Base-by-base conservation (phyloP, 2,113 vertebrate genomes). In the Pelmatolapia mariae region DNA sequence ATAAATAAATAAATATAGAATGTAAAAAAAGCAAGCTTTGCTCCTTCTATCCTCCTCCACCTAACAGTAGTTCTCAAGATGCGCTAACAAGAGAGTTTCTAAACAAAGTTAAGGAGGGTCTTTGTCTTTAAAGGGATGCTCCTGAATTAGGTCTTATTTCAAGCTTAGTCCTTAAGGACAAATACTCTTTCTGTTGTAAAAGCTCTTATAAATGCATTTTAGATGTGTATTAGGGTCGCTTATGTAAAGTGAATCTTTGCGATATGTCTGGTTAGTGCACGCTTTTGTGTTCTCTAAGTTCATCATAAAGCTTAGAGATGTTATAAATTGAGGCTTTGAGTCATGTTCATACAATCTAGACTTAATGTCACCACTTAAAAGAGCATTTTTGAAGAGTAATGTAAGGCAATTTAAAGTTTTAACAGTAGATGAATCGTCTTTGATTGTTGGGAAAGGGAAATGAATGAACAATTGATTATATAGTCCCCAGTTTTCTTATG, bases 1-100 rank as follows among this genome's bases (percentile, higher is more conserved):
- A 91, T 95, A 93, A 94, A 94, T 91, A 91, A 87, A 95, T 91
- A 89, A 85, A 93, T 88, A 80, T 59, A 80, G 36, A 54, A 43
- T 26, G 45, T 40, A 9, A 83, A 89, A 71, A 43, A 90, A 89
- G 89, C 81, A 87, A 93, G 87, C 83, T 79, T 33, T 87, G 56
- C 50, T 57, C 66, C 29, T 76, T 73, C 54, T 36, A 5, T 78
- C 71, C 54, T 43, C 56, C 47, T 54, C 47, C 11, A 66, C 43
- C 80, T 52, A 56, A 40, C 84, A 68, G 12, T 38, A 61, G 61
- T 50, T 85, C 73, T 83, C 26, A 56, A 33, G 73, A 87, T 59
- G 12, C 79, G 3, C 52, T 84, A 81, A 87, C 86, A 82, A 57
- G 86, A 86, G 56, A 22, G 47, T 88, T 90, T 57, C 45, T 52